These are phyloP conservation scores for Panulirus ornatus DNA, from an alignment of 1,140 invertebrate species.

Conservation along the genomic window DNA sequence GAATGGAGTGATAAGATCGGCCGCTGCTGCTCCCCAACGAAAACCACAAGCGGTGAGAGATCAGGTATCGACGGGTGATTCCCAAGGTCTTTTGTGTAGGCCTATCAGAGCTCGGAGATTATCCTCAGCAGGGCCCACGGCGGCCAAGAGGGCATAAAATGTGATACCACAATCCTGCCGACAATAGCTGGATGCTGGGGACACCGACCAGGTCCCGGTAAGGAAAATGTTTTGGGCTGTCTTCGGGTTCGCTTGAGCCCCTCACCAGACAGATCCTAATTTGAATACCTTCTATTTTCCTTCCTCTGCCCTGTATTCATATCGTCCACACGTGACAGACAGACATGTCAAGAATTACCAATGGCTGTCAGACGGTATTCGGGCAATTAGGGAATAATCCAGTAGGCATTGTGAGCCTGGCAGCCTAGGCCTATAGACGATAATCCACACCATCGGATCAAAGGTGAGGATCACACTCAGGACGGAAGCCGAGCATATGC, in stretches of 20 bases:
- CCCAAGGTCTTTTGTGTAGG: constrained; percentile 40
- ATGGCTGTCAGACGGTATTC: constrained; percentile 43
- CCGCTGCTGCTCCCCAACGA: not conserved
- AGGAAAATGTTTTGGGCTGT: not conserved
- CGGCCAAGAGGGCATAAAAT: constrained; percentile 51
- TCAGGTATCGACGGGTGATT: constrained; percentile 42
- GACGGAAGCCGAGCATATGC: not conserved
- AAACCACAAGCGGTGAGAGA: constrained; percentile 36
- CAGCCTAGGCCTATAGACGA: not conserved
- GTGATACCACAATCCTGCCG: constrained; percentile 15
- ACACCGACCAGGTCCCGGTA: not conserved
- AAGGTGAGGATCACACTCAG: not conserved
- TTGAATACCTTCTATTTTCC: not conserved
- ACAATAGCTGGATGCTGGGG: not conserved
- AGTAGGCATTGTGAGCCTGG: not conserved
- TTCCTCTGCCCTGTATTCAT: not conserved
- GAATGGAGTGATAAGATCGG: constrained; percentile 34
- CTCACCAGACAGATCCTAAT: not conserved
- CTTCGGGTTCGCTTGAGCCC: not conserved
- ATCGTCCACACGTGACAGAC: not conserved
- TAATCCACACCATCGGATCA: not conserved
- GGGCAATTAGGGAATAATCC: constrained; percentile 30
- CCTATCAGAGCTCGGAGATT: constrained; percentile 46
- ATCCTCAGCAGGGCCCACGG: constrained; percentile 29
- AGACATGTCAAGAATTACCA: constrained; percentile 35